phyloP scores from a whole-genome alignment of 2,888 invertebrate species.

The Phymatocera aterrima region DNA sequence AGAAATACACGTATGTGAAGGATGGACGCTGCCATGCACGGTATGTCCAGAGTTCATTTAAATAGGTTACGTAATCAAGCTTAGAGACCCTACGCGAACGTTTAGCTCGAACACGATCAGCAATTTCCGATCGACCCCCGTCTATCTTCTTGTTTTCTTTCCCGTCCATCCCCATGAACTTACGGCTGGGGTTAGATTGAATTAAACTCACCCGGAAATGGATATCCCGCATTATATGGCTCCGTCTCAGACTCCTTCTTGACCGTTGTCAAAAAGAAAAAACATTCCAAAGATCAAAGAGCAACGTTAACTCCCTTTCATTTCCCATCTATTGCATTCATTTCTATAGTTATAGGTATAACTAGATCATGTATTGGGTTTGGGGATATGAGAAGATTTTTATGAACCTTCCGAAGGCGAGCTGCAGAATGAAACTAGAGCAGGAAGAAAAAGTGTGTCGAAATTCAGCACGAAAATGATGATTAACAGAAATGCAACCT shows the following conservation, averaged over 20 bases:
- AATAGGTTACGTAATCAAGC: slow-evolving; percentile 42
- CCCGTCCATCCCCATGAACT: not conserved
- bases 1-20: no score
- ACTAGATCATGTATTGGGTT: no score
- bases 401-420: no score
- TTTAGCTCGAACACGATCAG: slow-evolving; percentile 38
- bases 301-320: not conserved
- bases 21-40: not conserved
- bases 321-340: not conserved
- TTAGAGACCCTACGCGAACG: slow-evolving; percentile 37
- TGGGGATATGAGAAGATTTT: no score
- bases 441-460: no score
- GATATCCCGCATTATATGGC: slow-evolving; percentile 36
- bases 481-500: slow-evolving; percentile 7
- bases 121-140: slow-evolving; percentile 43
- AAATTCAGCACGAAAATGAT: not conserved
- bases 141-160: slow-evolving; percentile 32
- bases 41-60: slow-evolving; percentile 25
- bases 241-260: slow-evolving; percentile 5
- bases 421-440: no score
- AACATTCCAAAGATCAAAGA: not conserved
- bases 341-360: not conserved
- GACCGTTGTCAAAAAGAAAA: slow-evolving; percentile 28
- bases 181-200: slow-evolving; percentile 19
- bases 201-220: slow-evolving; percentile 38